Evolutionary conservation across 2,888 invertebrate species (phyloP).

Genomic region (Nephrotoma flavescens): DNA sequence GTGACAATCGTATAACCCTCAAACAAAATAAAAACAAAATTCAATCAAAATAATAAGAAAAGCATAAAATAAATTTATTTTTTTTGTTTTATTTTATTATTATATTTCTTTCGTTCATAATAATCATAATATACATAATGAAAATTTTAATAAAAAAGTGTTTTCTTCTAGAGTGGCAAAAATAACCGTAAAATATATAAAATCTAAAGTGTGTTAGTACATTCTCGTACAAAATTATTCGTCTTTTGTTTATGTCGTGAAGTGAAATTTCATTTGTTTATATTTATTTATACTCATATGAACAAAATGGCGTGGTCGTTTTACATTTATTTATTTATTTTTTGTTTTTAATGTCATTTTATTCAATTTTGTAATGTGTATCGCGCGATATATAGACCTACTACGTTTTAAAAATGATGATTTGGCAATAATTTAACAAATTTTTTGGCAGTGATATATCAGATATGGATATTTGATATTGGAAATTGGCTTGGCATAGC

Average conservation of each 20-base stretch:
- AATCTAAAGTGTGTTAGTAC: background rate
- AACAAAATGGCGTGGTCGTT: background rate
- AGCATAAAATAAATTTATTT: background rate
- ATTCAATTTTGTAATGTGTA: background rate
- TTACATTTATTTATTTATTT: background rate
- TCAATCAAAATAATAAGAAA: background rate
- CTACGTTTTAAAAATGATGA: background rate
- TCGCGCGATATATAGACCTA: background rate
- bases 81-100: background rate
- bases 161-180: background rate
- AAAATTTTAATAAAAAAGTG: background rate
- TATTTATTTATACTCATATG: background rate
- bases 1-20: background rate
- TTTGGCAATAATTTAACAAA: background rate
- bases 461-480: background rate
- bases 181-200: background rate
- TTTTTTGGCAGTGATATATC: background rate
- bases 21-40: background rate
- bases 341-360: background rate
- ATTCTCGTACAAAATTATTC: background rate
- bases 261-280: background rate
- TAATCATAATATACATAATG: background rate
- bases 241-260: background rate
- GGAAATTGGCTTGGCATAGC: background rate
- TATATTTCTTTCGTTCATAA: background rate